Evolutionary conservation across 1,140 invertebrate species (phyloP), one percentile per base, ranked within the genome.

Genomic region (Zaprionus inermis): DNA sequence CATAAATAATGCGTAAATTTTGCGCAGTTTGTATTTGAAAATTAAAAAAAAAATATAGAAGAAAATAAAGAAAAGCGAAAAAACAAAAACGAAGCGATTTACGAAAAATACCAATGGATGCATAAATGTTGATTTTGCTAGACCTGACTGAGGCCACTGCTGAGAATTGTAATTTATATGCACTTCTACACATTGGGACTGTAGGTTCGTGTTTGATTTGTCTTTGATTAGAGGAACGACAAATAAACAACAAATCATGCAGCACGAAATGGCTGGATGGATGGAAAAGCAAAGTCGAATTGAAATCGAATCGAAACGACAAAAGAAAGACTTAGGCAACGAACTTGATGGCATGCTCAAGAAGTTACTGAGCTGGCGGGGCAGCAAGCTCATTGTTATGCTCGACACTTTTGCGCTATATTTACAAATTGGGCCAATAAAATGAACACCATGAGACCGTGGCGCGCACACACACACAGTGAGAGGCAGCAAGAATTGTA

Each of bases 391-490:
- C 84, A 89, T 89, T 89, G 74, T 81, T 89, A 89, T 89, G 84
- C 84, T 75, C 81, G 67, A 89, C 84, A 89, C 81, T 90, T 89
- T 78, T 89, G 78, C 81, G 84, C 84, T 84, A 90, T 89, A 90
- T 88, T 89, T 81, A 89, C 84, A 89, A 89, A 90, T 89, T 89
- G 84, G 84, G 84, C 84, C 84, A 89, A 89, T 89, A 89, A 89
- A 89, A 89, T 78, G 78, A 89, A 89, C 84, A 89, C 84, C 80
- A 88, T 64, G 56, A 55, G 69, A 77, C 34, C 32, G 22, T 30
- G 18, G 54, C 11, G 28, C 24, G 9, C n/a, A 51, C 28, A 54
- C 16, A 18, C 18, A 34, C 28, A 56, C 20, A 28, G 34, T 46
- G 44, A 49, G 22, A 38, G 61, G 38, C 24, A 70, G 28, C 60